A percentile compares a stretch with the other conserved stretches of the same genome.
These are phyloP conservation scores for Sphaeridia pumilis DNA, from an alignment of 2,888 invertebrate genomes.

Conservation along the genomic window DNA sequence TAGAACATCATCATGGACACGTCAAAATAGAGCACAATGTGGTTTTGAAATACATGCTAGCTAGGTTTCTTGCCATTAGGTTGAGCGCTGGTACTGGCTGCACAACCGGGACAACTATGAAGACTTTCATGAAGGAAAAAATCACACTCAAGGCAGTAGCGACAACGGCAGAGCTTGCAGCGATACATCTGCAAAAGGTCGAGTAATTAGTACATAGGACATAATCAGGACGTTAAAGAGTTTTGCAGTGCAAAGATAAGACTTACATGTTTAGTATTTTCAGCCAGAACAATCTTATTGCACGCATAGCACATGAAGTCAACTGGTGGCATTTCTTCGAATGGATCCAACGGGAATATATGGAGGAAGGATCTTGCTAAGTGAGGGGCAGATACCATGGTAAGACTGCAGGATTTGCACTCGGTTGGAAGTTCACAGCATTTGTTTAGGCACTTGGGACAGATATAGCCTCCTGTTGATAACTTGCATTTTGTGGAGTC, in stretches of 20 bases:
- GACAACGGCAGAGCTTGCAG: constrained; percentile 64
- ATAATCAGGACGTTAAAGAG: no score
- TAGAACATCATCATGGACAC: no score
- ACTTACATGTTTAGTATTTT: constrained; percentile 55
- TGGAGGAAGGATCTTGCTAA: constrained; percentile 95
- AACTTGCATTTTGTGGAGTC: constrained; percentile 22
- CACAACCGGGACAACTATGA: constrained; percentile 94
- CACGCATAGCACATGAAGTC: constrained; percentile 34
- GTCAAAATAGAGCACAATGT: no score
- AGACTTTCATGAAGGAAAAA: constrained; percentile 82
- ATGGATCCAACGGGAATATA: constrained; percentile 82
- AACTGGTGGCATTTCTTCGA: constrained; percentile 56
- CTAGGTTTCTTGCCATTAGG: no score
- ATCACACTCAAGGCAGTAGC: constrained; percentile 92
- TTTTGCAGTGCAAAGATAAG: no score
- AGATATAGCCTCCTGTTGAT: constrained; percentile 60
- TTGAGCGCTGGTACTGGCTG: no score
- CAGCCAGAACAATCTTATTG: constrained; percentile 26
- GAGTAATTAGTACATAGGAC: no score
- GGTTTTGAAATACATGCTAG: no score
- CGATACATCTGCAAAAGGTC: constrained; percentile 56
- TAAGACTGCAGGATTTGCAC: constrained; percentile 88
- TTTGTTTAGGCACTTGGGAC: constrained; percentile 93
- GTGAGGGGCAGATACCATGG: constrained; percentile 94
- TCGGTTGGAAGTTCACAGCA: constrained; percentile 97